These are phyloP conservation scores for Antheraea assamensis DNA, from an alignment of 2,888 invertebrate species.

Conservation along the genomic window DNA sequence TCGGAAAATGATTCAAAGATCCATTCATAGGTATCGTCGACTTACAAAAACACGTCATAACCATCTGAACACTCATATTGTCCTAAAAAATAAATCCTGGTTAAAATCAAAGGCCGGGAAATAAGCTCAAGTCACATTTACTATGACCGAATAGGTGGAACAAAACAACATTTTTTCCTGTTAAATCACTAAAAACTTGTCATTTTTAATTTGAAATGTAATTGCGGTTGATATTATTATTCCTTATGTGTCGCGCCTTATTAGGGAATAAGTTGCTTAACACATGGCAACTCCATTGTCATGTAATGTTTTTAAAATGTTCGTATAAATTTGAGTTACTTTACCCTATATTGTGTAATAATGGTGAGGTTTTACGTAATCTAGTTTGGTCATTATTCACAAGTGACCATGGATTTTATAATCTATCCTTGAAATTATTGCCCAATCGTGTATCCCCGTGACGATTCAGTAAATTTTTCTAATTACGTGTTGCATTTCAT, in stretches of 20 bases:
- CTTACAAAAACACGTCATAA: no score
- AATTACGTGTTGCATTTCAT: no score
- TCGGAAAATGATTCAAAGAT: background rate
- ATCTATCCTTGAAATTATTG: no score
- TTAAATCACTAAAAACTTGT: conserved; percentile 9
- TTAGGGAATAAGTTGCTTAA: background rate
- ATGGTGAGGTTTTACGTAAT: background rate
- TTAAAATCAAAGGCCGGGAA: background rate
- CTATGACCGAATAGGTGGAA: background rate
- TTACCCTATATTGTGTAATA: background rate
- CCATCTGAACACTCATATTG: no score
- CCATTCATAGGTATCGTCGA: background rate
- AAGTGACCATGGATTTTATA: background rate
- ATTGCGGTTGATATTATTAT: background rate
- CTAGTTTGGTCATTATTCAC: background rate
- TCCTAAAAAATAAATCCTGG: background rate
- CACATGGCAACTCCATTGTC: background rate
- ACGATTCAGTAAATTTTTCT: no score
- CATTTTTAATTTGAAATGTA: conserved; percentile 2
- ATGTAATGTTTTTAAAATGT: no score
- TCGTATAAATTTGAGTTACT: background rate
- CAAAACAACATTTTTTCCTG: conserved; percentile 6
- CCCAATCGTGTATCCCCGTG: no score
- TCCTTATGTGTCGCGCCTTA: background rate
- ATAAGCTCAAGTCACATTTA: background rate